Base-by-base conservation (phyloP, 2,888 invertebrate genomes). In the Miltochrista miniata region DNA sequence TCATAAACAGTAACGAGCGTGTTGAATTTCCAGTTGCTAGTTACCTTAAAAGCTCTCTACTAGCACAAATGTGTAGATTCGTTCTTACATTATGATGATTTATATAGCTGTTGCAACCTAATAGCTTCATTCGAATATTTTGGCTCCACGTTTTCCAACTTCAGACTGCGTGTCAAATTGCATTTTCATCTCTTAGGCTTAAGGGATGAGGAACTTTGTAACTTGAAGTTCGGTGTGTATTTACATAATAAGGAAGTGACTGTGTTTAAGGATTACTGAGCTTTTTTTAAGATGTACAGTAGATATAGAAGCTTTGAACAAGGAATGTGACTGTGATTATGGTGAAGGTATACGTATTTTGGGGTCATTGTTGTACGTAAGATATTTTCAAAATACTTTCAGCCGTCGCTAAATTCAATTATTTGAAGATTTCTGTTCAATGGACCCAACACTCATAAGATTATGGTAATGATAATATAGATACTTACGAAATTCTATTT, bases 81-180 rank as follows among this genome's bases (percentile, higher is more conserved):
- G 12, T 34, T 44, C 39, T 49, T 44, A 33, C 15, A 72, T 72
- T 70, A 62, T 61, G 61, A 74, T 77, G 72, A 79, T 77, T 74
- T 76, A 77, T 74, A 61, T 70, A 59, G 58, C 57, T 38, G 59
- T 36, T 51, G 56, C 64, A 50, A 41, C 59, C 48, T 69, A 67
- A 76, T 74, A 67, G 68, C 53, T 76, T 70, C 68, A 75, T 74
- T 74, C 74, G 64, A 53, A 48, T 54, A 53, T 59, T 58, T 64
- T 54, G 48, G 42, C 15, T 14, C 45, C 31, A 14, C 50, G 68
- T 58, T 45, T 61, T 61, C 34, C 61, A 54, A 53, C 57, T 54
- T 43, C 40, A 5, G 51, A 51, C 53, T 56, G 54, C 45, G 64
- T 59, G 59, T 50, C 11, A 40, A 51, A 51, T 48, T 41, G 31